Evolutionary conservation across 2,888 invertebrate genomes (phyloP), one percentile per base, ranked within the genome.

Genomic region (Argyresthia albistria): DNA sequence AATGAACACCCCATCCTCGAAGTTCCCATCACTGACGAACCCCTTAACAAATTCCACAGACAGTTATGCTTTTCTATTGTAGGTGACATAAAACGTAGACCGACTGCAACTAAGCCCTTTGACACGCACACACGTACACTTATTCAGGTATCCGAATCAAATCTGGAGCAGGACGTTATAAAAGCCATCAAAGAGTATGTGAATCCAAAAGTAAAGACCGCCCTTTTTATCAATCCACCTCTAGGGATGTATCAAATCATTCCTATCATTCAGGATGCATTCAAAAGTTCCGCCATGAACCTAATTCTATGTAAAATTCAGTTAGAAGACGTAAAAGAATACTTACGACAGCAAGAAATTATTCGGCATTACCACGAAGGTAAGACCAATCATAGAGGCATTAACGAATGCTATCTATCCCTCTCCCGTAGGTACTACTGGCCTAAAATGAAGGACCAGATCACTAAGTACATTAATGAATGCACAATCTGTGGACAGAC

Each of bases 41-140:
- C 49, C 58, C 9, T 53, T 59, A 52, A 63, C 60, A 57, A 54
- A 48, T 52, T 43, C 10, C 8, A 46, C n/a, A 16, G 12, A n/a
- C 48, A 47, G 15, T 14, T 52, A 7, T 9, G 25, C 8, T n/a
- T 52, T 1, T 11, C 35, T 11, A 16, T 52, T 11, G 9, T 14
- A 36, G 16, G n/a, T 36, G 16, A 11, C 25, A 39, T 12, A 11
- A 4, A 10, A 25, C 37, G 6, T 35, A 11, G 35, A 36, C 35
- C 48, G 2, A 35, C n/a, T 10, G 42, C 48, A 4, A 42, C 42
- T 4, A 25, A 52, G 42, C 52, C n/a, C n/a, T n/a, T n/a, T n/a
- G n/a, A n/a, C n/a, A n/a, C n/a, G n/a, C n/a, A n/a, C n/a, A n/a
- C n/a, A n/a, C n/a, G n/a, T n/a, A n/a, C n/a, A n/a, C n/a, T n/a